These are phyloP conservation scores for Rissa tridactyla DNA, from an alignment of 2,113 vertebrate genomes.

Conservation along the genomic window DNA sequence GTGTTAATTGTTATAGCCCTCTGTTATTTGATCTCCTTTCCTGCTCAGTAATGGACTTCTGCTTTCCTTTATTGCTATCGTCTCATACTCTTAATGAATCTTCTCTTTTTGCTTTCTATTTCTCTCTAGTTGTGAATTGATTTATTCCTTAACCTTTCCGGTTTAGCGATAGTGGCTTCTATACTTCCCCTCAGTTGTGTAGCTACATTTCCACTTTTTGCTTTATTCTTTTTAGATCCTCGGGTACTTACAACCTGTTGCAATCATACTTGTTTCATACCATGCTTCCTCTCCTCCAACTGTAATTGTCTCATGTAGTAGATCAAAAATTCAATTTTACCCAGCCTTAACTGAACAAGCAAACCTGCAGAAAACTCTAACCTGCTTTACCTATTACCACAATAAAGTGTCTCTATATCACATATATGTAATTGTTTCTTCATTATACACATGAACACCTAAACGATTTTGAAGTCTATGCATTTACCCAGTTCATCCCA, in stretches of 20 bases:
- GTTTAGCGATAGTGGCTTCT: not conserved
- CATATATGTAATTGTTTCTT: not conserved
- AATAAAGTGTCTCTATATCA: not conserved
- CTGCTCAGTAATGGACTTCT: not conserved
- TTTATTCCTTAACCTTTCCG: not conserved
- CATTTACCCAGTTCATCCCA: slow-evolving; percentile 90
- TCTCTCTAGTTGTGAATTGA: not conserved
- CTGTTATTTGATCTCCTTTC: not conserved
- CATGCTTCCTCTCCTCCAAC: not conserved
- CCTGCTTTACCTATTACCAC: not conserved
- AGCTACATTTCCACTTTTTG: not conserved
- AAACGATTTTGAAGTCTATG: slow-evolving; percentile 2
- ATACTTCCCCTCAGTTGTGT: not conserved
- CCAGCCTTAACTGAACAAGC: not conserved
- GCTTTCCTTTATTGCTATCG: not conserved
- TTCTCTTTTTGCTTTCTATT: not conserved
- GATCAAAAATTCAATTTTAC: not conserved
- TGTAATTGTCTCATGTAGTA: not conserved
- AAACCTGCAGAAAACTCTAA: not conserved
- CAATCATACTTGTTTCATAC: not conserved
- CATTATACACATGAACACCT: not conserved
- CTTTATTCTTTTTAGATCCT: not conserved
- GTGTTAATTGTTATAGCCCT: not conserved
- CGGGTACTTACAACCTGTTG: not conserved
- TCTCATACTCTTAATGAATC: not conserved